phyloP scores from a whole-genome alignment of 1,140 invertebrate genomes.

The Nasonia longicornis region DNA sequence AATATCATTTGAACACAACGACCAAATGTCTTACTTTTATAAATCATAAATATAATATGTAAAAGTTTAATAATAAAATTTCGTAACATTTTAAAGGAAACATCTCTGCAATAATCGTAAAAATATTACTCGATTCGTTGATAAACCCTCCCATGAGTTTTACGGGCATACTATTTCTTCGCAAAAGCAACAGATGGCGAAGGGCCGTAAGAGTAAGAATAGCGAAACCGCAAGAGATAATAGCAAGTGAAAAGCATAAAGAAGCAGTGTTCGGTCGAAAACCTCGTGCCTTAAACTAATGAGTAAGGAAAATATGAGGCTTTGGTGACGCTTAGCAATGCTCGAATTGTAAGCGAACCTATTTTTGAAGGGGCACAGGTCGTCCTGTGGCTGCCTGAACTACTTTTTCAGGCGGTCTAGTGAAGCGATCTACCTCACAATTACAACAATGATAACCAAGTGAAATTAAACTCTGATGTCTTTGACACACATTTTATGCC shows the following conservation, averaged over 20 bases:
- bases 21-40: too few species aligned
- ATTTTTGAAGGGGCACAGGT: constrained; percentile 83
- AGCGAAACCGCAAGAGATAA: not conserved
- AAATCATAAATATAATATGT: too few species aligned
- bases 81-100: too few species aligned
- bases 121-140: too few species aligned
- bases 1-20: too few species aligned
- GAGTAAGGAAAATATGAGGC: constrained; percentile 90
- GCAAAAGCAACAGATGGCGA: constrained; percentile 21
- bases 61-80: too few species aligned
- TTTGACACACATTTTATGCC: too few species aligned
- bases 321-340: constrained; percentile 84
- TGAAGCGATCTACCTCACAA: constrained; percentile 78
- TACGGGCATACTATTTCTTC: not conserved
- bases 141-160: too few species aligned
- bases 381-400: constrained; percentile 76
- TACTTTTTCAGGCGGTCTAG: constrained; percentile 77
- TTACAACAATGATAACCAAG: not conserved
- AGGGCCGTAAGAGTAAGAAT: too few species aligned
- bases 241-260: constrained; percentile 23
- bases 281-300: constrained; percentile 85
- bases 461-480: too few species aligned
- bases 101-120: too few species aligned
- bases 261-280: not conserved
- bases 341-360: constrained; percentile 70